Evolutionary conservation across 2,113 vertebrate genomes (phyloP).

Genomic region (Ciconia boyciana): DNA sequence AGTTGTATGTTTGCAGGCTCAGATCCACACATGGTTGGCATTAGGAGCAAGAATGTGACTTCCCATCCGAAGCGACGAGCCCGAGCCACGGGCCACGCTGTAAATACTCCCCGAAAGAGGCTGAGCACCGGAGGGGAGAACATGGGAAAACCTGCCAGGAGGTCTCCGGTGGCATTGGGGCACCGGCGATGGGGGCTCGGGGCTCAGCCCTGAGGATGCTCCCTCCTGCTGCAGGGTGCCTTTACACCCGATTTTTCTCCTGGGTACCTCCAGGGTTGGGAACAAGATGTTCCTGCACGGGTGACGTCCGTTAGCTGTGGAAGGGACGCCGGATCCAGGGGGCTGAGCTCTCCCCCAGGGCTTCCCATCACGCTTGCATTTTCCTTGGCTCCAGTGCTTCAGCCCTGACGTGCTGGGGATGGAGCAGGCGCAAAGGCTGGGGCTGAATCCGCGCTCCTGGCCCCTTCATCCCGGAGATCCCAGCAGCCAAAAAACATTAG

Average conservation of each 20-base stretch:
- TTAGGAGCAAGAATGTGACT: conserved; percentile 17
- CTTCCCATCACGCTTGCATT: neutral
- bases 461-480: neutral
- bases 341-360: neutral
- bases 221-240: neutral
- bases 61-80: neutral
- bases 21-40: conserved; percentile 9
- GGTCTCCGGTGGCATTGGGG: neutral
- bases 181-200: fast-evolving
- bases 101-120: neutral
- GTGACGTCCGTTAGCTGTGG: neutral
- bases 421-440: neutral
- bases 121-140: neutral
- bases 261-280: neutral
- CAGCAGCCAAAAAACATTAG: neutral
- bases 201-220: neutral
- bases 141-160: neutral
- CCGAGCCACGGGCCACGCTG: neutral
- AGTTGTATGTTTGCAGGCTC: neutral
- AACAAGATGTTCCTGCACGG: fast-evolving
- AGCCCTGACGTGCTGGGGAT: fast-evolving
- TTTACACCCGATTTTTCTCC: neutral
- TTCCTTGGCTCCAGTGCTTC: neutral
- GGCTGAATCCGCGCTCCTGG: fast-evolving
- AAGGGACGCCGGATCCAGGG: neutral